Conservation (phyloP, 2,113 vertebrate species). For the Heptranchias perlo region DNA sequence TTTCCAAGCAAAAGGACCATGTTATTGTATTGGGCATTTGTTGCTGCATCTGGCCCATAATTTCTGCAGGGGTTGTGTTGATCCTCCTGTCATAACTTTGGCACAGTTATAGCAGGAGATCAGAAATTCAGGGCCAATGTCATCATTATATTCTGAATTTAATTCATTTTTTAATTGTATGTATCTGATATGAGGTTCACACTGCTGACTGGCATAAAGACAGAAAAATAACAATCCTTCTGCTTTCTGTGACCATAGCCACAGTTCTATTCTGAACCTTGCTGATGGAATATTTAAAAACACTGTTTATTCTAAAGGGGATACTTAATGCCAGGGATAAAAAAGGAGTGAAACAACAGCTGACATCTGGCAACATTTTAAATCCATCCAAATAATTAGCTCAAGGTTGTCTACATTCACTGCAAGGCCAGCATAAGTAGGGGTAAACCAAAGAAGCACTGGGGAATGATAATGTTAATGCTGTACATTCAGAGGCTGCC, state of each 20-base stretch:
- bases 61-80: too few species aligned
- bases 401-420: background rate
- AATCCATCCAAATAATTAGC: background rate
- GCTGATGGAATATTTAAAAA: conserved; percentile 21
- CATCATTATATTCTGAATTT: background rate
- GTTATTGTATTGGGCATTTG: too few species aligned
- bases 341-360: background rate
- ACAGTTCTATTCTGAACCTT: background rate
- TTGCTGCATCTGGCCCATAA: too few species aligned
- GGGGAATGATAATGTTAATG: background rate
- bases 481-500: background rate
- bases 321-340: background rate
- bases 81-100: too few species aligned
- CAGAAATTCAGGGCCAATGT: background rate
- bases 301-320: background rate
- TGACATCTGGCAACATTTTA: conserved; percentile 20
- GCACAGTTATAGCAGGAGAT: too few species aligned
- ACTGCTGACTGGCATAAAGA: background rate
- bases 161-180: background rate
- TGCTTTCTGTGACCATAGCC: background rate
- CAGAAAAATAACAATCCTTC: background rate
- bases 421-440: background rate
- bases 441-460: background rate
- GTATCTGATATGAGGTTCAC: background rate
- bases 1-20: too few species aligned